Conservation (phyloP, 2,113 vertebrate species). For the Arizona elegans region DNA sequence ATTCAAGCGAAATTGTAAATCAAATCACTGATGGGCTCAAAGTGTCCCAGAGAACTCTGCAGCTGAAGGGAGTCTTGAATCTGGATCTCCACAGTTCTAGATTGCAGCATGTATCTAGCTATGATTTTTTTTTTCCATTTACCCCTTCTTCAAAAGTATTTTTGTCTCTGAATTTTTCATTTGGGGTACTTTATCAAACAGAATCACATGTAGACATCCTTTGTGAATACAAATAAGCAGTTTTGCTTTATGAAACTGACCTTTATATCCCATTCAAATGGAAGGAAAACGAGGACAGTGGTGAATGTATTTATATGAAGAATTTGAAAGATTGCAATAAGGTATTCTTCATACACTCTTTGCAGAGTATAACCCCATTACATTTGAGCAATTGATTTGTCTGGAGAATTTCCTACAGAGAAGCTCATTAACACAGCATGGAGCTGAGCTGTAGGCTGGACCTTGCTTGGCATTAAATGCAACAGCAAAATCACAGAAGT, state of each 20-base stretch:
- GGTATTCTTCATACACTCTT: background rate
- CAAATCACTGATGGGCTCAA: background rate
- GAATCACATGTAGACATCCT: background rate
- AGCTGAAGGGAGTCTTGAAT: background rate
- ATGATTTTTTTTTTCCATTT: background rate
- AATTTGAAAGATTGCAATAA: background rate
- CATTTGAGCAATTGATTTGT: background rate
- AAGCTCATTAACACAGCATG: background rate
- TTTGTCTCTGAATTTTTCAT: background rate
- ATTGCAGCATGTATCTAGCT: background rate
- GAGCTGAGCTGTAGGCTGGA: background rate
- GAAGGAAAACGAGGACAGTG: background rate
- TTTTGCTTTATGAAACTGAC: background rate
- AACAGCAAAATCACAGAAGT: background rate
- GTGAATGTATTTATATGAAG: background rate
- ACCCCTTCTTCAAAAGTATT: background rate
- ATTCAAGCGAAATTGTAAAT: background rate
- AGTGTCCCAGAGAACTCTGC: background rate
- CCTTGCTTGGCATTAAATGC: background rate
- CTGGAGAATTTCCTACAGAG: background rate
- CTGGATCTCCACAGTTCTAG: background rate
- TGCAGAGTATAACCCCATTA: background rate
- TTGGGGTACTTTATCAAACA: background rate
- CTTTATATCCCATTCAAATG: background rate
- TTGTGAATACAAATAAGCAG: background rate